These are phyloP conservation scores for Epinotia ramella DNA, from an alignment of 2,888 invertebrate species.

Conservation along the genomic window DNA sequence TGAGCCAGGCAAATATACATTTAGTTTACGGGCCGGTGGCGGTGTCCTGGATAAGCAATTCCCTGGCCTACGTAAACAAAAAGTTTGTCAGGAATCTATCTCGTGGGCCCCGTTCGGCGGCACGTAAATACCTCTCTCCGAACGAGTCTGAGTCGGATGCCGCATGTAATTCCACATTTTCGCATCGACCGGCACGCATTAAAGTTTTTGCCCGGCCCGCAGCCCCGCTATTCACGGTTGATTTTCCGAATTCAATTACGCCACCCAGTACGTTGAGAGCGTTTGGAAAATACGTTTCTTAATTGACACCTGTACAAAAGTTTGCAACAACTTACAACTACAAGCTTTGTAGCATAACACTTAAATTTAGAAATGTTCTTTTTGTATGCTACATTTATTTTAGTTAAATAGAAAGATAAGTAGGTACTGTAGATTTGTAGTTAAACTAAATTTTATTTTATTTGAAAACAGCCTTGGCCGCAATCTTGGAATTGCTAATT, in stretches of 20 bases:
- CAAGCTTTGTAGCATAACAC: constrained; percentile 32
- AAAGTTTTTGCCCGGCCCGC: constrained; percentile 73
- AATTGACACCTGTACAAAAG: constrained; percentile 64
- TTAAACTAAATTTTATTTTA: too few relatives aligned
- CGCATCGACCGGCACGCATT: constrained; percentile 74
- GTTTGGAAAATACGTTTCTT: constrained; percentile 72
- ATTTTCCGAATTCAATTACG: constrained; percentile 77
- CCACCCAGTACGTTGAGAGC: constrained; percentile 72
- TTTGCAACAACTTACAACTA: constrained; percentile 44
- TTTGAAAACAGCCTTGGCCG: too few relatives aligned
- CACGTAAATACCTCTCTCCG: constrained; percentile 75
- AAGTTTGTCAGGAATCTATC: constrained; percentile 62
- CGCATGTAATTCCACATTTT: constrained; percentile 76
- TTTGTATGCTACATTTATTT: too few relatives aligned
- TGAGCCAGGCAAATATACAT: constrained; percentile 22
- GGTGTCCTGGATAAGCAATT: constrained; percentile 54
- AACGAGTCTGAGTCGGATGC: constrained; percentile 69
- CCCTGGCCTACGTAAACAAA: constrained; percentile 58
- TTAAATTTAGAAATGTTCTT: too few relatives aligned
- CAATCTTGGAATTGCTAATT: too few relatives aligned
- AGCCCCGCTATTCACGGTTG: constrained; percentile 66
- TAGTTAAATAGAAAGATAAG: too few relatives aligned
- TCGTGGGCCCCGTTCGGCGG: constrained; percentile 60
- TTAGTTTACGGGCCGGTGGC: constrained; percentile 54
- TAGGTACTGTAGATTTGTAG: too few relatives aligned